phyloP scores from a whole-genome alignment of 2,888 invertebrate species.

The Megastigmus dorsalis region DNA sequence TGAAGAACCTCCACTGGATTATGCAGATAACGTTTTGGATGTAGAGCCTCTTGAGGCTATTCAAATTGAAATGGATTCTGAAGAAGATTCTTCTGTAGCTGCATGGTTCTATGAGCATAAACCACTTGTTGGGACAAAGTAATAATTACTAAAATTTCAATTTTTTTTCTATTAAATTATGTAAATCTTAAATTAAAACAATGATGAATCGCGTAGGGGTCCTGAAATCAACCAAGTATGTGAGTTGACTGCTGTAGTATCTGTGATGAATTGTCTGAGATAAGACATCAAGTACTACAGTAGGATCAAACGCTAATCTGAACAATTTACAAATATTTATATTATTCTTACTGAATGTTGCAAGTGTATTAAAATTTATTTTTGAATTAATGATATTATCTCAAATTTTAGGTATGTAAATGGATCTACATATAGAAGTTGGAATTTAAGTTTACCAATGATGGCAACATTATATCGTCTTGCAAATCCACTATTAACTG shows the following conservation, averaged over 20 bases:
- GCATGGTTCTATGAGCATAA: constrained; percentile 99
- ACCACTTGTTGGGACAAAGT: constrained; percentile 93
- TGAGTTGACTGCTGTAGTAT: constrained; percentile 67
- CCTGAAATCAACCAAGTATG: constrained; percentile 72
- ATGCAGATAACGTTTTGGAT: constrained; percentile 98
- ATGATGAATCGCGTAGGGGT: constrained; percentile 71
- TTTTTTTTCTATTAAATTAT: background rate
- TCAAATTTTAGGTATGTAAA: constrained; percentile 84
- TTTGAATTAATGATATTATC: constrained; percentile 8
- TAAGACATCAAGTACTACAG: constrained; percentile 60
- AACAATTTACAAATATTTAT: constrained; percentile 34
- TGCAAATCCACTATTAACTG: constrained; percentile 97
- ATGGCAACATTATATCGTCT: constrained; percentile 98
- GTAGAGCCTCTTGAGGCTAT: constrained; percentile 99
- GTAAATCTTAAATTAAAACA: background rate
- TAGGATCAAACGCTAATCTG: constrained; percentile 69
- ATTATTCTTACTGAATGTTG: no score
- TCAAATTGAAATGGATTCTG: constrained; percentile 96
- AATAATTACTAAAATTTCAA: constrained; percentile 61
- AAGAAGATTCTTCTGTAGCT: constrained; percentile 93
- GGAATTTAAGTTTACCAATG: constrained; percentile 96
- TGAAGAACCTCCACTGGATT: constrained; percentile 99
- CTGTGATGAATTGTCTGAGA: constrained; percentile 55
- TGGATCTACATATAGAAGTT: constrained; percentile 96
- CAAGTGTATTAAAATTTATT: background rate